phyloP scores from a whole-genome alignment of 2,113 vertebrate genomes.

The Phalacrocorax pelagicus region DNA sequence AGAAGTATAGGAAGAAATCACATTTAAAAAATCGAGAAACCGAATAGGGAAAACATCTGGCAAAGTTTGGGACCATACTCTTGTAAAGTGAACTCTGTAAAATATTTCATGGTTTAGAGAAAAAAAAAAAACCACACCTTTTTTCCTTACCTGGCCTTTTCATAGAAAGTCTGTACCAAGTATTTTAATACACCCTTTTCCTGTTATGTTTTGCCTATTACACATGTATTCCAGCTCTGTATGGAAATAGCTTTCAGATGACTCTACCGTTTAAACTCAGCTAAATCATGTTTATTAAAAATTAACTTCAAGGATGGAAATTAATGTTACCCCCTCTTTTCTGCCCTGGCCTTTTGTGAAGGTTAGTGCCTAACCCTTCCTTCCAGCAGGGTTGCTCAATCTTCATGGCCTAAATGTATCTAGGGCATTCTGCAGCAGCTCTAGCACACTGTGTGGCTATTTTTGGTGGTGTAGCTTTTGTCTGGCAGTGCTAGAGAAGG shows the following conservation, averaged over 20 bases:
- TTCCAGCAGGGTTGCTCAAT: not conserved
- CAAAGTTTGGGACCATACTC: fast-evolving
- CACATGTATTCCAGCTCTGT: not conserved
- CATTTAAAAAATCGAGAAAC: not conserved
- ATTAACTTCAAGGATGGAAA: not conserved
- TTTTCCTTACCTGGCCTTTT: not conserved
- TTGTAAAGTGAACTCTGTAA: not conserved
- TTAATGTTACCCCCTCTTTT: not conserved
- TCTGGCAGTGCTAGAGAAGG: slow-evolving; percentile 41
- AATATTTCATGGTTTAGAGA: not conserved
- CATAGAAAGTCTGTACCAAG: not conserved
- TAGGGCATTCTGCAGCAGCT: slow-evolving; percentile 64
- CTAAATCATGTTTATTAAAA: not conserved
- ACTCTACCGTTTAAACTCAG: not conserved
- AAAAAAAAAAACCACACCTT: not conserved
- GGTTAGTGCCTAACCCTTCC: not conserved
- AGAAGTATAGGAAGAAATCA: not conserved
- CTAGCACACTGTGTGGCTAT: slow-evolving; percentile 51
- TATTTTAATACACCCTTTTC: not conserved
- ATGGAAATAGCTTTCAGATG: not conserved
- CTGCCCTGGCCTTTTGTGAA: not conserved
- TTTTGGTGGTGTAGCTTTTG: slow-evolving; percentile 65
- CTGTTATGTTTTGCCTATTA: not conserved
- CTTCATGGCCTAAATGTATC: slow-evolving; percentile 35
- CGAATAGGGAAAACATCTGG: not conserved